A percentile compares a stretch with the other conserved stretches of the same genome.
phyloP scores from a whole-genome alignment of 2,113 vertebrate species.

The Prionailurus viverrinus region DNA sequence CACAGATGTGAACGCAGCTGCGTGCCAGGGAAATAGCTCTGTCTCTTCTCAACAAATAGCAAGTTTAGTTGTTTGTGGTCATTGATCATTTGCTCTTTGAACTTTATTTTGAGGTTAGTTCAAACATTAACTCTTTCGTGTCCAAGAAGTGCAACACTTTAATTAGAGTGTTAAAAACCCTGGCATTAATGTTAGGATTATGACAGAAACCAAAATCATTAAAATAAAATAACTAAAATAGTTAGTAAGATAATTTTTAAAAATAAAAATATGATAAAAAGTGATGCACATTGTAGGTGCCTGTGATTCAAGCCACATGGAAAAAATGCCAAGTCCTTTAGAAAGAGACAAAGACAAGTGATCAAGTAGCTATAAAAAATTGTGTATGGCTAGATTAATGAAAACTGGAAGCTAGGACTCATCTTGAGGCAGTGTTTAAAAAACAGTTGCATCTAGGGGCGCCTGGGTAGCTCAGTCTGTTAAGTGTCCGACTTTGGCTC shows the following conservation, averaged over 20 bases:
- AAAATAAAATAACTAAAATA: background rate
- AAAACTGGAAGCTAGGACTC: background rate
- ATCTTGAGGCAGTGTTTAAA: background rate
- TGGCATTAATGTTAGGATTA: background rate
- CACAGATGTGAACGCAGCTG: background rate
- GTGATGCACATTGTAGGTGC: background rate
- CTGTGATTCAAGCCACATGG: background rate
- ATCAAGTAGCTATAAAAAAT: background rate
- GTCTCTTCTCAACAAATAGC: background rate
- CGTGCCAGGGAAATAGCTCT: background rate
- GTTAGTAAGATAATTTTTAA: background rate
- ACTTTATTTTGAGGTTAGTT: background rate
- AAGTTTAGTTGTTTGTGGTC: background rate
- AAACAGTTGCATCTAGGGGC: background rate
- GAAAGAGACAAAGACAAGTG: background rate
- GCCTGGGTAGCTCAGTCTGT: no score
- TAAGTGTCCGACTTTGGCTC: no score
- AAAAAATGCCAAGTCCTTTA: background rate
- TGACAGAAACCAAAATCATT: background rate
- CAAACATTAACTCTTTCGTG: background rate
- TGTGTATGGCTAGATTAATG: background rate
- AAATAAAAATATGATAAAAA: background rate
- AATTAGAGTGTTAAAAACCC: background rate
- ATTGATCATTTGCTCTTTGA: conserved; percentile 14
- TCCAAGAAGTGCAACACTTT: background rate